Conservation (phyloP, 2,888 invertebrate genomes). For the Plutella xylostella region DNA sequence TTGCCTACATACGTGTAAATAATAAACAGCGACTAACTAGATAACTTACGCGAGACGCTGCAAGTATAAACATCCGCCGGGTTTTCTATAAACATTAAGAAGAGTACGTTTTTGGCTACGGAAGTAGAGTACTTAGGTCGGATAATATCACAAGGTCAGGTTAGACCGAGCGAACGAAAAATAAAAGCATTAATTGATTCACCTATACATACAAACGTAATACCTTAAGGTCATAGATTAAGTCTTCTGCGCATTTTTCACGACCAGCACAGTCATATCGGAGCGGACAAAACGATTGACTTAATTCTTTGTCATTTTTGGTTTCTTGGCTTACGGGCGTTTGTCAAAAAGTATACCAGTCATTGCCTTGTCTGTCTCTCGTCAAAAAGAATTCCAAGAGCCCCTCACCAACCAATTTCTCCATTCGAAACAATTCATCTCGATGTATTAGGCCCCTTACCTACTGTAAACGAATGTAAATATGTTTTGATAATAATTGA, state of each 20-base stretch:
- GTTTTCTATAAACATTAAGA: neutral
- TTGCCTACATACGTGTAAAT: neutral
- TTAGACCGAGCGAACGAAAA: no score
- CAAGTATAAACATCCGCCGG: no score
- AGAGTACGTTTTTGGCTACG: no score
- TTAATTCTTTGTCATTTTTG: no score
- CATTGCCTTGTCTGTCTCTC: conserved; percentile 14
- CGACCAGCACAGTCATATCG: no score
- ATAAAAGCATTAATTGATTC: no score
- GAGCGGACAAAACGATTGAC: no score
- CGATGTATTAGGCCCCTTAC: conserved; percentile 5
- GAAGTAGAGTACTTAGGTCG: no score
- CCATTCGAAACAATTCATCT: conserved; percentile 4
- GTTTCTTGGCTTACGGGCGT: neutral
- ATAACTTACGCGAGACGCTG: neutral
- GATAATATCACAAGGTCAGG: no score
- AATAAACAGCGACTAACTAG: neutral
- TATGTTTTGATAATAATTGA: conserved; percentile 6
- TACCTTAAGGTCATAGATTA: no score
- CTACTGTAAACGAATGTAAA: conserved; percentile 3
- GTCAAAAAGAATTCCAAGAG: conserved; percentile 1
- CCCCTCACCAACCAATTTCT: conserved; percentile 5
- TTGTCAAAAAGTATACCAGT: conserved; percentile 16
- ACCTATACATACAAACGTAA: no score
- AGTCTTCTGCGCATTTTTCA: no score